These are phyloP conservation scores for Mus spretus DNA, from an alignment of 2,797 vertebrate genomes.

Conservation along the genomic window DNA sequence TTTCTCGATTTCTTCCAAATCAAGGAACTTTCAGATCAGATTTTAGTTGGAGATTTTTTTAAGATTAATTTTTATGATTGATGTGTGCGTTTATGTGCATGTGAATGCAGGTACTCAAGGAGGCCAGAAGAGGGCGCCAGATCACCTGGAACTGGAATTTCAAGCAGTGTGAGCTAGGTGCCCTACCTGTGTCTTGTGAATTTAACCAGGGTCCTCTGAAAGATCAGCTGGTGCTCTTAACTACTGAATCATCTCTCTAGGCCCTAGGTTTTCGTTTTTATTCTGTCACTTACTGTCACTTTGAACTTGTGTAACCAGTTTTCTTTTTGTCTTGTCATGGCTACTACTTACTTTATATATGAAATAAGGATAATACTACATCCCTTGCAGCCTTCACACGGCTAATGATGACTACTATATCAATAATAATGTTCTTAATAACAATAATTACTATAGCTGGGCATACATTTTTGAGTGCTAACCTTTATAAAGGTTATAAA, in stretches of 20 bases:
- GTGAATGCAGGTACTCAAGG: background rate
- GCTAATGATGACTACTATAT: background rate
- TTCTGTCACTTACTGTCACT: background rate
- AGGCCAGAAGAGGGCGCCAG: background rate
- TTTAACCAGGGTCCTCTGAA: background rate
- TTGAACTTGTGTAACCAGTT: background rate
- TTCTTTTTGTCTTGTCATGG: background rate
- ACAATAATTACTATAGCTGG: background rate
- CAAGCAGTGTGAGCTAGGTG: background rate
- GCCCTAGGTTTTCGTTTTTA: background rate
- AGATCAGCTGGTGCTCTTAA: background rate
- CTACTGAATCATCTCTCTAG: background rate
- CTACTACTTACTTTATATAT: constrained; percentile 41
- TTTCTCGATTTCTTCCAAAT: background rate
- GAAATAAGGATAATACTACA: constrained; percentile 12
- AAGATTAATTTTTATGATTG: background rate
- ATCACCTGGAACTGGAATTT: background rate
- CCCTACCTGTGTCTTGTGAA: background rate
- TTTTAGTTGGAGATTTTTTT: background rate
- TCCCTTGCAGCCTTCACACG: background rate
- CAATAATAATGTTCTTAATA: constrained; percentile 1
- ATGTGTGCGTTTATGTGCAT: background rate
- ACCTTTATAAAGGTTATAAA: background rate
- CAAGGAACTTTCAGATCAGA: constrained; percentile 12
- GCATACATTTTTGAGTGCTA: background rate